These are phyloP conservation scores for Leptopilina syphax DNA, from an alignment of 2,888 invertebrate genomes.

Conservation along the genomic window DNA sequence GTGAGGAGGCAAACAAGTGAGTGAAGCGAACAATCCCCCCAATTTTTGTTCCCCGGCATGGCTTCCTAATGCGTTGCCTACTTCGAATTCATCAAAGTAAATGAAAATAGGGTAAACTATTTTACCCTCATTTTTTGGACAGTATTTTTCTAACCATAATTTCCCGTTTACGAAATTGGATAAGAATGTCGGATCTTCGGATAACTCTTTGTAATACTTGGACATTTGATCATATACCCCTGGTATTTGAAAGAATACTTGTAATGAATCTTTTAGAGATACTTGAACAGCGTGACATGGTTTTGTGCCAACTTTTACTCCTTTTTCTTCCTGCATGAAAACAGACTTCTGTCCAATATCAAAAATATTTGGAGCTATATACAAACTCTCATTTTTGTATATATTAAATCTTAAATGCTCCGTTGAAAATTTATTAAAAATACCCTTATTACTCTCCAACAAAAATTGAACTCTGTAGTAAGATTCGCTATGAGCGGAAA, in stretches of 20 bases:
- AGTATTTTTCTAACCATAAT: constrained; percentile 40
- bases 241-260: constrained; percentile 13
- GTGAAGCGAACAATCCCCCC: constrained; percentile 23
- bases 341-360: constrained; percentile 47
- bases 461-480: constrained; percentile 37
- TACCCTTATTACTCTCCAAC: constrained; percentile 46
- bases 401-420: constrained; percentile 50
- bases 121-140: neutral
- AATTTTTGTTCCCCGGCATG: constrained; percentile 43
- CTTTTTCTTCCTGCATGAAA: constrained; percentile 25
- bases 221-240: constrained; percentile 7
- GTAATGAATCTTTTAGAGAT: constrained; percentile 21
- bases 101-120: too few species aligned
- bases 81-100: too few species aligned
- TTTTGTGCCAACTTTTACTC: constrained; percentile 42
- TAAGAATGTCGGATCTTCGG: neutral
- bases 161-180: constrained; percentile 41
- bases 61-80: too few species aligned
- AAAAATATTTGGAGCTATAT: constrained; percentile 49
- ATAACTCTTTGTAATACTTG: constrained; percentile 4
- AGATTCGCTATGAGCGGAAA: neutral
- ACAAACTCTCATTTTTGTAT: constrained; percentile 48
- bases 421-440: constrained; percentile 48
- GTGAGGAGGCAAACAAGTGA: constrained; percentile 38
- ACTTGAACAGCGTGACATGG: constrained; percentile 37